phyloP scores from a whole-genome alignment of 2,888 invertebrate genomes.

The Troides oblongomaculatus region DNA sequence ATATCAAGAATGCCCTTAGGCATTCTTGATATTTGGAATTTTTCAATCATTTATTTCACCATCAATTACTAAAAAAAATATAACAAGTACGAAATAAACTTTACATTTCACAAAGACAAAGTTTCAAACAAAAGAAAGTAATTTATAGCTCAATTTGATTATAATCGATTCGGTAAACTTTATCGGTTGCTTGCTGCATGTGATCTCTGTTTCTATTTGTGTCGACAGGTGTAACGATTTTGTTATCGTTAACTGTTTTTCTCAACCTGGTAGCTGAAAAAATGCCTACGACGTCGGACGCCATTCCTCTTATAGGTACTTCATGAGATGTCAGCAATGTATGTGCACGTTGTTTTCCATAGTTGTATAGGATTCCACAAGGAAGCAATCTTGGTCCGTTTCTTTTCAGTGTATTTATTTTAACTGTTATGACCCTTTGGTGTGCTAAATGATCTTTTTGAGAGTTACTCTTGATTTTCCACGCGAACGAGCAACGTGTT shows the following conservation, averaged over 20 bases:
- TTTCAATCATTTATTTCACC: too few species aligned
- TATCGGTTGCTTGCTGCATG: neutral
- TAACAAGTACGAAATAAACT: too few species aligned
- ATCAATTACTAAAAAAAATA: too few species aligned
- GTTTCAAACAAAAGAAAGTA: too few species aligned
- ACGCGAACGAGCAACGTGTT: slow-evolving; percentile 50
- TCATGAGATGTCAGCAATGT: slow-evolving; percentile 38
- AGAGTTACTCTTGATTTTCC: slow-evolving; percentile 24
- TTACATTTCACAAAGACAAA: too few species aligned
- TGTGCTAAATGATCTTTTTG: slow-evolving; percentile 12
- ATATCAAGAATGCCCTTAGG: too few species aligned
- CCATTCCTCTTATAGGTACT: slow-evolving; percentile 90
- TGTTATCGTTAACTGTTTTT: slow-evolving; percentile 98
- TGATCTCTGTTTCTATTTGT: slow-evolving; percentile 42
- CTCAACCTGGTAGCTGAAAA: slow-evolving; percentile 98
- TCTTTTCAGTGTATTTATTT: slow-evolving; percentile 8
- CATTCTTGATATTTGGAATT: too few species aligned
- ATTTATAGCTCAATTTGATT: too few species aligned
- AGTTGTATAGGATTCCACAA: slow-evolving; percentile 31
- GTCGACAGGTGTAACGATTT: slow-evolving; percentile 95
- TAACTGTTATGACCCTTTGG: slow-evolving; percentile 34
- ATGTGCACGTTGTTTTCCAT: slow-evolving; percentile 46
- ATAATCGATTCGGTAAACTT: too few species aligned
- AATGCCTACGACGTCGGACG: slow-evolving; percentile 93
- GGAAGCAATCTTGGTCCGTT: slow-evolving; percentile 29